phyloP scores from a whole-genome alignment of 2,113 vertebrate genomes.

The Aplodontia rufa region DNA sequence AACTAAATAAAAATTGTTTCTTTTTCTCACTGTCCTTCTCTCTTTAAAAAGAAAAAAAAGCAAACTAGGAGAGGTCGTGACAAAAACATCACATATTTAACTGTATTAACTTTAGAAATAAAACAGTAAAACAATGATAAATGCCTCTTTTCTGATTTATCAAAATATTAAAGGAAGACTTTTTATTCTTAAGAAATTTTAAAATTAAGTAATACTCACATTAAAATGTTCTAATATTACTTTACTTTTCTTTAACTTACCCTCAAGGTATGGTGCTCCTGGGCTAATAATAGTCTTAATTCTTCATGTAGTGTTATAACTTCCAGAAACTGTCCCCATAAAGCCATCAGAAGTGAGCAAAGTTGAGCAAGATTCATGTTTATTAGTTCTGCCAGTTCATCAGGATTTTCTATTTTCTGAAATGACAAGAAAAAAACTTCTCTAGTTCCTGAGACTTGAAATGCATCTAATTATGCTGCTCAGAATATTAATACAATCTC shows the following conservation, averaged over 20 bases:
- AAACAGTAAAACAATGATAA: slow-evolving; percentile 39
- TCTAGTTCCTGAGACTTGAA: not conserved
- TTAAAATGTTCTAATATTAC: not conserved
- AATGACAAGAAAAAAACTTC: slow-evolving; percentile 62
- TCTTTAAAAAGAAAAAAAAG: too few species aligned
- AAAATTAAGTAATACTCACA: not conserved
- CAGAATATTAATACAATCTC: slow-evolving; percentile 12
- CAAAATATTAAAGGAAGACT: not conserved
- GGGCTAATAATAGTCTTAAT: slow-evolving; percentile 90
- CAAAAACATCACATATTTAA: not conserved
- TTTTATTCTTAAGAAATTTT: slow-evolving; percentile 34
- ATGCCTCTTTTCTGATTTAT: slow-evolving; percentile 32
- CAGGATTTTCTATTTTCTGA: slow-evolving; percentile 95
- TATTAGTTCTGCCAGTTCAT: slow-evolving; percentile 97
- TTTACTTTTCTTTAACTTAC: slow-evolving; percentile 84
- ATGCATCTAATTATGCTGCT: not conserved
- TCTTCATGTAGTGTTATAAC: slow-evolving; percentile 94
- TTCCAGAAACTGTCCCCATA: slow-evolving; percentile 98
- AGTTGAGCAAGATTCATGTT: slow-evolving; percentile 99
- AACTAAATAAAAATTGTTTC: too few species aligned
- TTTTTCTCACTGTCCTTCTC: too few species aligned
- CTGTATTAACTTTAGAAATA: slow-evolving; percentile 26
- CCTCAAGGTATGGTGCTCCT: slow-evolving; percentile 95
- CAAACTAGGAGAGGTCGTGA: not conserved
- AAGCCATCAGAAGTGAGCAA: slow-evolving; percentile 98